A percentile compares a stretch with the other conserved stretches of the same genome.
These are phyloP conservation scores for Calosoma granatense DNA, from an alignment of 1,140 invertebrate species.

Conservation along the genomic window DNA sequence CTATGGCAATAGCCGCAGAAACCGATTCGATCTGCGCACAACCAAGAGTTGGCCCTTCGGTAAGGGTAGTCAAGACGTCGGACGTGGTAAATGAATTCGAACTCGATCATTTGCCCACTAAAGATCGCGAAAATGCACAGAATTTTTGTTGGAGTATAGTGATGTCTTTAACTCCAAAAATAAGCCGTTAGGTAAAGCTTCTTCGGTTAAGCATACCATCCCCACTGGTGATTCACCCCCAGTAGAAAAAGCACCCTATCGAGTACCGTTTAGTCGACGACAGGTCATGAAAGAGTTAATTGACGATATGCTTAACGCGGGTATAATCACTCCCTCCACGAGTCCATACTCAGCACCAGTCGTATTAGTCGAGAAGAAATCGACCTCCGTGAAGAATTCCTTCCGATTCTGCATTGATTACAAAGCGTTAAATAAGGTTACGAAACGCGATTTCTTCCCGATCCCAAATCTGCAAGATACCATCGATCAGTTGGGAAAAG, in stretches of 20 bases:
- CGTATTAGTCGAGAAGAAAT: conserved; percentile 34
- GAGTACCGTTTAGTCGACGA: conserved; percentile 11
- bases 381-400: conserved; percentile 4
- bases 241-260: conserved; percentile 11
- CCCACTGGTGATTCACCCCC: not conserved
- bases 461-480: conserved; percentile 36
- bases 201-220: conserved; percentile 12
- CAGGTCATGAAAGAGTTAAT: conserved; percentile 4
- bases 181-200: not conserved
- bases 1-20: no score
- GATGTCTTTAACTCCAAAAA: not conserved
- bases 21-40: no score
- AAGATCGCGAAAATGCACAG: not conserved
- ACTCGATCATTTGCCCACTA: not conserved
- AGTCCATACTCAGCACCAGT: conserved; percentile 33
- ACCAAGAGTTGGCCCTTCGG: no score
- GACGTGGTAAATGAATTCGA: no score
- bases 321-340: conserved; percentile 17
- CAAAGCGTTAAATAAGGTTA: no score
- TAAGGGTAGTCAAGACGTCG: no score
- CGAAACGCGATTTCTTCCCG: conserved; percentile 35
- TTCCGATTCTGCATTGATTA: conserved; percentile 26
- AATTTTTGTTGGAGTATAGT: not conserved
- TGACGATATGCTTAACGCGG: conserved; percentile 10
- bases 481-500: conserved; percentile 28